Conservation (phyloP, 2,113 vertebrate genomes). For the Urocynchramus pylzowi region DNA sequence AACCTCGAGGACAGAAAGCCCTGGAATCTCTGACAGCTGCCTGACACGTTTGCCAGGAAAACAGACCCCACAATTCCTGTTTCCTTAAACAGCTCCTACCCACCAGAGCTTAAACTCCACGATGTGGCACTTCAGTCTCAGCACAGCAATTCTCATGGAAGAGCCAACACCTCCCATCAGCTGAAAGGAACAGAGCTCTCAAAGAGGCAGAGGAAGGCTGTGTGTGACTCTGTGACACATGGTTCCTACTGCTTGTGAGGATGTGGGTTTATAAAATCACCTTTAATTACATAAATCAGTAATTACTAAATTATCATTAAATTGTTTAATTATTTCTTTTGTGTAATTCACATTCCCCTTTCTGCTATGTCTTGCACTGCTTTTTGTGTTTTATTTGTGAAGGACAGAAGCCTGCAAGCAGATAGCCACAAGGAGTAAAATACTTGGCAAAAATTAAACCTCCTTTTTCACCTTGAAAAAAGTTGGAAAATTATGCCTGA, state of each 20-base stretch:
- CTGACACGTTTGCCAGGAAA: neutral
- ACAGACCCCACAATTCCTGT: neutral
- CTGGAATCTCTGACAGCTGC: neutral
- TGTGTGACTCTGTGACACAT: neutral
- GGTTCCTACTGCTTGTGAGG: neutral
- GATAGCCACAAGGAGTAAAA: neutral
- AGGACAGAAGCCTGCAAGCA: neutral
- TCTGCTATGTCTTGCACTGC: neutral
- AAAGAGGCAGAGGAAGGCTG: fast-evolving
- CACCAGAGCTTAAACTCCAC: neutral
- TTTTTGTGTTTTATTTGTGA: neutral
- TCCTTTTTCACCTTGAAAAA: neutral
- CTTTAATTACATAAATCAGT: neutral
- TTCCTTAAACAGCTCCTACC: neutral
- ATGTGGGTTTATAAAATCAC: neutral
- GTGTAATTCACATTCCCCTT: neutral
- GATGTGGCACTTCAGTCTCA: neutral
- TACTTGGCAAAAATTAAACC: neutral
- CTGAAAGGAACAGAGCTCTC: neutral
- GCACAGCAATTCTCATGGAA: neutral
- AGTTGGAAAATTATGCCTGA: neutral
- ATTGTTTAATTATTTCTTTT: neutral
- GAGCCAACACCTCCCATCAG: neutral
- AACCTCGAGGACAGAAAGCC: neutral
- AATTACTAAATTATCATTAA: neutral